Evolutionary conservation across 2,888 invertebrate genomes (phyloP), one percentile per base, ranked within the genome.

Genomic region (Ctena decussata): DNA sequence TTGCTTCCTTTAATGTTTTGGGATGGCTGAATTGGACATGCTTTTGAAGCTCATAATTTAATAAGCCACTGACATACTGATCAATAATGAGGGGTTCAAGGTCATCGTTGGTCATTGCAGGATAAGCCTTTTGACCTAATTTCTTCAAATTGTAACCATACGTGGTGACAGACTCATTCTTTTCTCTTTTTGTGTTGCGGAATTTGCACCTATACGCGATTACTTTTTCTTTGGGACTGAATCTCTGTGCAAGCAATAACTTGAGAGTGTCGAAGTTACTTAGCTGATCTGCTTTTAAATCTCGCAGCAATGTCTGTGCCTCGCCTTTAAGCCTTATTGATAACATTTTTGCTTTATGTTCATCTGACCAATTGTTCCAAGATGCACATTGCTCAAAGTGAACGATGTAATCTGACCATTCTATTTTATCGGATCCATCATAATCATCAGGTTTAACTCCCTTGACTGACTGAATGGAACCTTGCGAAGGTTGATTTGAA

Each of bases 201-300:
- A 85, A 85, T 37, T 85, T 70, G 30, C 80, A 84, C n/a, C 80
- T 35, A 27, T 44, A 84, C 1, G 80, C 80, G 21, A 78, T 27
- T 1, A 60, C 80, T 21, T 80, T 35, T 44, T 84, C 84, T 30
- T 74, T 53, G 0, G 84, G 84, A 65, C 27, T 73, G 30, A 72
- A 80, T 35, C 84, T 53, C 49, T 80, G 60, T 6, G 65, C 35
- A 18, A 82, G 21, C 6, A 72, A 37, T 6, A 30, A 21, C 39
- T 82, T 82, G 0, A 77, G 5, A 8, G 30, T 32, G 18, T 46
- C 21, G 24, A 53, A 75, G n/a, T 53, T 46, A 35, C 15, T 32
- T 53, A 21, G 32, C n/a, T 75, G 46, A 30, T 12, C 39, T n/a
- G 2, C 11, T 1, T 53, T 53, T n/a, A 75, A 32, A 53, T 57